A percentile compares a stretch with the other conserved stretches of the same genome.
These are phyloP conservation scores for Drosophila rufa DNA, from an alignment of 1,140 invertebrate genomes.

Conservation along the genomic window DNA sequence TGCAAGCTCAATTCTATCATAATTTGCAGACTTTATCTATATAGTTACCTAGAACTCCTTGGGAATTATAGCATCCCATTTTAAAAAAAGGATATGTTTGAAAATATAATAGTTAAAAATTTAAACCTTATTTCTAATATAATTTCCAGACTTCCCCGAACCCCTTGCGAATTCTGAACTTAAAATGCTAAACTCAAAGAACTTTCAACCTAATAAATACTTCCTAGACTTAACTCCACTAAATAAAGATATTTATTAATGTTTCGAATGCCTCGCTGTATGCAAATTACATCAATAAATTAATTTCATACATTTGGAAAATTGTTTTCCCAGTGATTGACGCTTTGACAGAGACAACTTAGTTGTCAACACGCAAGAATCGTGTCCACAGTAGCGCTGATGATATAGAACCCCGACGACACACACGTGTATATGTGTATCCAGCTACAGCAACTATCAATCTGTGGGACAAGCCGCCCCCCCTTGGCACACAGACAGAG, in stretches of 20 bases:
- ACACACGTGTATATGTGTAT: neutral
- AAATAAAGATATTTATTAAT: neutral
- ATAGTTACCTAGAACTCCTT: neutral
- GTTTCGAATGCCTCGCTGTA: conserved; percentile 7
- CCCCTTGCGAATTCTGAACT: too few species aligned
- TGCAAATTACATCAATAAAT: conserved; percentile 26
- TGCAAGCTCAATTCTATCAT: neutral
- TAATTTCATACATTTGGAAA: conserved; percentile 28
- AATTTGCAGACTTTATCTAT: neutral
- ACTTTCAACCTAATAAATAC: neutral
- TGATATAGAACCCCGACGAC: conserved; percentile 14
- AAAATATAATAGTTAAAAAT: neutral
- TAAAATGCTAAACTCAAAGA: neutral
- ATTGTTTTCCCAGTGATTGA: conserved; percentile 61
- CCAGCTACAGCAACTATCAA: conserved; percentile 50
- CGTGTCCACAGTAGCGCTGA: conserved; percentile 52
- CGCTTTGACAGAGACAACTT: conserved; percentile 72
- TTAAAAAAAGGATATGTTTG: too few species aligned
- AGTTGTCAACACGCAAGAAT: conserved; percentile 77
- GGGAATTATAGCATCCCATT: neutral
- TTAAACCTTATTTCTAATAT: too few species aligned
- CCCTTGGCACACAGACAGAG: neutral
- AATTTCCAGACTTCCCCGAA: too few species aligned
- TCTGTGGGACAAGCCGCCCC: conserved; percentile 46
- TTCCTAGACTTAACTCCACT: neutral